These are phyloP conservation scores for Typhlichthys eigenmanni DNA, from an alignment of 2,797 vertebrate species.

Conservation along the genomic window DNA sequence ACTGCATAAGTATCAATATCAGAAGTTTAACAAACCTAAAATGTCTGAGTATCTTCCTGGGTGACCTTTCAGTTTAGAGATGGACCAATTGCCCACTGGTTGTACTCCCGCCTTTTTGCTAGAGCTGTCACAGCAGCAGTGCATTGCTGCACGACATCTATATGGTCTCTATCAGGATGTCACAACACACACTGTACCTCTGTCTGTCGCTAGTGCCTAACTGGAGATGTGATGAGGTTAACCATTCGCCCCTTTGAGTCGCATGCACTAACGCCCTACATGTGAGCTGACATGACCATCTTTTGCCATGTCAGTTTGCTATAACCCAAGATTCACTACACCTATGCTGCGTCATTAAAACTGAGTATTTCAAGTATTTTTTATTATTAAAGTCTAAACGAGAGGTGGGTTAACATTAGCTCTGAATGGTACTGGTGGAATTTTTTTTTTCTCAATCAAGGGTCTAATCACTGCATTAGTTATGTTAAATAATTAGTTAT, in stretches of 20 bases:
- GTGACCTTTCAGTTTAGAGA: not conserved
- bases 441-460: not conserved
- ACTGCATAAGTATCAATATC: no score
- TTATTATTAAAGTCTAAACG: not conserved
- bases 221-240: not conserved
- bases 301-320: not conserved
- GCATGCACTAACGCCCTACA: constrained; percentile 14
- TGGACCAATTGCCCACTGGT: not conserved
- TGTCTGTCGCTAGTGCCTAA: constrained; percentile 4
- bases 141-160: not conserved
- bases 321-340: not conserved
- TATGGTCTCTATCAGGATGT: not conserved
- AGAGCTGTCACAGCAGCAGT: no score
- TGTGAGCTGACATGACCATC: not conserved
- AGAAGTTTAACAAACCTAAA: constrained; percentile 3
- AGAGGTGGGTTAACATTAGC: constrained; percentile 10
- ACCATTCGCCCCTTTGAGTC: not conserved
- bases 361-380: constrained; percentile 16
- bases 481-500: constrained; percentile 9
- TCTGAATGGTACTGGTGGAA: not conserved
- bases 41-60: not conserved
- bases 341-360: constrained; percentile 29
- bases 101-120: not conserved
- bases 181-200: not conserved
- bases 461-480: constrained; percentile 27